Conservation (phyloP, 2,888 invertebrate genomes). For the Leucophenga maculata region DNA sequence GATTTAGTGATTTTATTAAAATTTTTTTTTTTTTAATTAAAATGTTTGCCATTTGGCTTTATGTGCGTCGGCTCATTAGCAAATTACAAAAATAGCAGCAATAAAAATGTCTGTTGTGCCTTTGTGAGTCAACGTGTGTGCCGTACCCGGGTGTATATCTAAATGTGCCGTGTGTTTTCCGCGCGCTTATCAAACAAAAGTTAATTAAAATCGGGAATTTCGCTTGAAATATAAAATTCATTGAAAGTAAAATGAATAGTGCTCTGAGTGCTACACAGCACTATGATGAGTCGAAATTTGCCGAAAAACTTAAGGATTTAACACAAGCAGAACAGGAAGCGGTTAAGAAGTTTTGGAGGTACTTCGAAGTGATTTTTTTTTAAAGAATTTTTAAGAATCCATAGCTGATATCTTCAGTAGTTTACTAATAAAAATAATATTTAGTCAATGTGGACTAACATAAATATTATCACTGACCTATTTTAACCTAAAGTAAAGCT, state of each 20-base stretch:
- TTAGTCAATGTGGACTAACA: no score
- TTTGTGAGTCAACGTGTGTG: conserved; percentile 43
- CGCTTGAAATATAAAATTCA: conserved; percentile 34
- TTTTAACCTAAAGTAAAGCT: no score
- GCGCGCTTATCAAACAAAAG: conserved; percentile 39
- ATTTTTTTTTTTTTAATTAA: conserved; percentile 19
- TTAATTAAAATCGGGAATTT: conserved; percentile 49
- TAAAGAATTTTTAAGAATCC: no score
- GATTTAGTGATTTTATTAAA: neutral
- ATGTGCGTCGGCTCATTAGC: neutral
- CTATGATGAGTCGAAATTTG: conserved; percentile 60
- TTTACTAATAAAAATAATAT: no score
- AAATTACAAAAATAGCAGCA: conserved; percentile 35
- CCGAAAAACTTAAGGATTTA: conserved; percentile 61
- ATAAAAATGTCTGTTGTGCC: conserved; percentile 29
- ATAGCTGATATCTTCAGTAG: no score
- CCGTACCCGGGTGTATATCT: conserved; percentile 32
- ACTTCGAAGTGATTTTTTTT: conserved; percentile 27
- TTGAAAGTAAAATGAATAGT: conserved; percentile 41
- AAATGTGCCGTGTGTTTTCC: conserved; percentile 36
- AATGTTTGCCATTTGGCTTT: conserved; percentile 23
- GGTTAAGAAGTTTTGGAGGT: conserved; percentile 68
- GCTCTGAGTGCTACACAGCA: conserved; percentile 24
- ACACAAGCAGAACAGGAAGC: conserved; percentile 67
- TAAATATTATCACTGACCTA: no score